Percentiles rank a stretch among this genome's conserved stretches.
These are phyloP conservation scores for Nebria brevicollis DNA, from an alignment of 2,888 invertebrate species.

Conservation along the genomic window DNA sequence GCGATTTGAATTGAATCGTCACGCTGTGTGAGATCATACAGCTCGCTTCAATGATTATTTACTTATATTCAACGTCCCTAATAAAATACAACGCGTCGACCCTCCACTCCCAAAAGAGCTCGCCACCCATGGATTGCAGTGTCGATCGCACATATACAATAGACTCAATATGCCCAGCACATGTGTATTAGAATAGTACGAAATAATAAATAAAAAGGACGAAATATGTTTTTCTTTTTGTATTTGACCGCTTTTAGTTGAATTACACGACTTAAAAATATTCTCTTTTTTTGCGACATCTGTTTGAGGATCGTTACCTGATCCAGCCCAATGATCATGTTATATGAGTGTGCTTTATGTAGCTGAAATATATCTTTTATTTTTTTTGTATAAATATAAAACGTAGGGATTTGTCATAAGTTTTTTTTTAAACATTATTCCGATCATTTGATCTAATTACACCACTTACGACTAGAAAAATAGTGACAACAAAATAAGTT, in stretches of 20 bases:
- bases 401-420: too few relatives aligned
- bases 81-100: not conserved
- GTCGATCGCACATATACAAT: constrained; percentile 14
- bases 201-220: constrained; percentile 5
- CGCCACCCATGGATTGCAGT: not conserved
- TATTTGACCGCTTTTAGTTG: constrained; percentile 7
- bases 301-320: constrained; percentile 9
- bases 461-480: too few relatives aligned
- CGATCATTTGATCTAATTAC: too few relatives aligned
- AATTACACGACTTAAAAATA: not conserved
- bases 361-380: not conserved
- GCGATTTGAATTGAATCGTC: constrained; percentile 31
- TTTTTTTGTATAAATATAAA: constrained; percentile 17
- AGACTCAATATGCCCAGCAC: constrained; percentile 19
- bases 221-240: constrained; percentile 27
- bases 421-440: too few relatives aligned
- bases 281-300: constrained; percentile 4
- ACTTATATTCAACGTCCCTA: constrained; percentile 4
- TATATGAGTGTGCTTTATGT: too few relatives aligned
- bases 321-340: not conserved
- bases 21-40: constrained; percentile 12
- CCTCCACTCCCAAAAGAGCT: not conserved
- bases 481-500: too few relatives aligned
- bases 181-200: not conserved
- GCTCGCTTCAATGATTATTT: constrained; percentile 22